Conservation (phyloP, 1,140 invertebrate genomes). For the Mercenaria mercenaria region DNA sequence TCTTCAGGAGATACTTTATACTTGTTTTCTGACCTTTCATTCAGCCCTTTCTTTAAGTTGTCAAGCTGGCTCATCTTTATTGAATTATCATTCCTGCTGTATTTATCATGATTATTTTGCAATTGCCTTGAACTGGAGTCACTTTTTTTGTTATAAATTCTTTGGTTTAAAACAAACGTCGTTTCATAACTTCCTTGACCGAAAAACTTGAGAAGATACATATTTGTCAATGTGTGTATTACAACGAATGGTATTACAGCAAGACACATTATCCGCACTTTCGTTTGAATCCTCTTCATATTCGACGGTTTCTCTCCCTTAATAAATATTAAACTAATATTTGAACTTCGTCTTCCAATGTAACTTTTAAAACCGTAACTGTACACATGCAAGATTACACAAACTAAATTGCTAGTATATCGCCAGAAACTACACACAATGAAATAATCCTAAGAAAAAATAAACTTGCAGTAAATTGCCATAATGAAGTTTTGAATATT, state of each 20-base stretch:
- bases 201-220: not conserved
- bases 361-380: too few species aligned
- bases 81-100: not conserved
- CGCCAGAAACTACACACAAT: too few species aligned
- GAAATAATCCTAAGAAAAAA: too few species aligned
- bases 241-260: slow-evolving; percentile 5
- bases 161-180: not conserved
- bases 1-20: not conserved
- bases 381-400: too few species aligned
- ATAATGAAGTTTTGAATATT: too few species aligned
- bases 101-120: not conserved
- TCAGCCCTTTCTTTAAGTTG: not conserved
- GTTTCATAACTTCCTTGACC: not conserved
- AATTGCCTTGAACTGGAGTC: not conserved
- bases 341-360: too few species aligned
- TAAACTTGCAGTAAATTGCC: too few species aligned
- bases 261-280: not conserved
- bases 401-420: too few species aligned
- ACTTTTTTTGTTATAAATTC: slow-evolving; percentile 32
- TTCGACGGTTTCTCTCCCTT: too few species aligned
- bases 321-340: too few species aligned
- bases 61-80: not conserved
- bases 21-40: not conserved
- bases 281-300: not conserved
- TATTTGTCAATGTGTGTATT: slow-evolving; percentile 2